Conservation (phyloP, 2,888 invertebrate species). For the Microchrysa polita region DNA sequence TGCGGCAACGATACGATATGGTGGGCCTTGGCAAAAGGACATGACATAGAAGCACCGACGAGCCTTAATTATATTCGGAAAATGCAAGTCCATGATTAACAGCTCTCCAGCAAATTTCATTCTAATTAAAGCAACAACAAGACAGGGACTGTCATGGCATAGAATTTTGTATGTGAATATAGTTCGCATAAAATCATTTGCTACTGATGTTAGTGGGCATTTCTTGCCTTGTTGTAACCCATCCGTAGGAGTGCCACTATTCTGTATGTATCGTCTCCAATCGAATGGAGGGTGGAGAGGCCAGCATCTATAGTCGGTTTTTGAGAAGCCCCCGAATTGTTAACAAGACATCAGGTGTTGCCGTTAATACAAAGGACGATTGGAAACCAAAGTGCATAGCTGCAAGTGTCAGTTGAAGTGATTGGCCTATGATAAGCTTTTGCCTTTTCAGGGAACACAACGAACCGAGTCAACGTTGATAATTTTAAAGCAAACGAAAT, state of each 20-base stretch:
- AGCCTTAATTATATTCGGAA: slow-evolving; percentile 51
- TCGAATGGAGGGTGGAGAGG: not conserved
- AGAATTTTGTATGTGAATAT: slow-evolving; percentile 32
- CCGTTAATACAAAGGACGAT: not conserved
- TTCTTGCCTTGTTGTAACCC: slow-evolving; percentile 47
- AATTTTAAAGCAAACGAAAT: no score
- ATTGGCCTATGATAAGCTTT: no score
- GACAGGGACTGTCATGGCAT: slow-evolving; percentile 17
- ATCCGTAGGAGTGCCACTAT: slow-evolving; percentile 27
- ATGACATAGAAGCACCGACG: slow-evolving; percentile 44
- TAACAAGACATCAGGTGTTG: not conserved
- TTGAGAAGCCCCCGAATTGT: not conserved
- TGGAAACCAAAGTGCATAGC: not conserved
- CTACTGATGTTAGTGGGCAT: slow-evolving; percentile 42
- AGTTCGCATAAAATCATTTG: slow-evolving; percentile 41
- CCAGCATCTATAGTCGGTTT: slow-evolving; percentile 35
- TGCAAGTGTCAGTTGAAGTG: no score
- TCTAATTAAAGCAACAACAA: slow-evolving; percentile 51
- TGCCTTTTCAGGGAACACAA: no score
- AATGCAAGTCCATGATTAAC: slow-evolving; percentile 52
- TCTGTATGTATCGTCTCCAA: slow-evolving; percentile 15
- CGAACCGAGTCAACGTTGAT: not conserved
- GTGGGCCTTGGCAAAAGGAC: slow-evolving; percentile 12
- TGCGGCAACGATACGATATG: not conserved
- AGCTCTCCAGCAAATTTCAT: slow-evolving; percentile 50